Percentiles rank a stretch among this genome's conserved stretches.
phyloP scores from a whole-genome alignment of 2,797 vertebrate genomes.

The Periparus ater region DNA sequence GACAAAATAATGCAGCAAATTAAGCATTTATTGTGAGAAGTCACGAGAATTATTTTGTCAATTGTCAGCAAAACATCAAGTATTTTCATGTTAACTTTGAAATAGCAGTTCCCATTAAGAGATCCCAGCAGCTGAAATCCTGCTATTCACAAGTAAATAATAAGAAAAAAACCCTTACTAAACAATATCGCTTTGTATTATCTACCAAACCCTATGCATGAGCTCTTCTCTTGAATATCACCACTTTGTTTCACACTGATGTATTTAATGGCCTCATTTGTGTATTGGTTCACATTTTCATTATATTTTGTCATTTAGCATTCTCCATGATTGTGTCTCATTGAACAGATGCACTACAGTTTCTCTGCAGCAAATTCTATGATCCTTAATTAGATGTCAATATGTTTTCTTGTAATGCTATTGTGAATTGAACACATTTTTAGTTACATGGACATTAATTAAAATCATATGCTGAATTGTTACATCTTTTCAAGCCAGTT shows the following conservation, averaged over 20 bases:
- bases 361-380: constrained; percentile 77
- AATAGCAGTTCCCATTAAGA: constrained; percentile 39
- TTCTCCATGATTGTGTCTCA: constrained; percentile 76
- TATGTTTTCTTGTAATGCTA: constrained; percentile 78
- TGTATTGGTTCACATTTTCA: constrained; percentile 76
- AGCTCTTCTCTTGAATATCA: constrained; percentile 38
- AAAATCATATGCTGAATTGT: constrained; percentile 79
- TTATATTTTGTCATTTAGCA: constrained; percentile 75
- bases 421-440: constrained; percentile 82
- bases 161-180: constrained; percentile 6
- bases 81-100: constrained; percentile 52
- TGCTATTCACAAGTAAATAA: constrained; percentile 54
- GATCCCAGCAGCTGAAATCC: constrained; percentile 54
- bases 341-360: constrained; percentile 81
- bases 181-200: constrained; percentile 38
- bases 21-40: constrained; percentile 34
- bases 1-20: not conserved
- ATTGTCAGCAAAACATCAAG: constrained; percentile 30
- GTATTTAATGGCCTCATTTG: constrained; percentile 74
- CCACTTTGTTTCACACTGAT: constrained; percentile 61
- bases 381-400: constrained; percentile 83
- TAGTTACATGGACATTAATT: constrained; percentile 83
- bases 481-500: constrained; percentile 76
- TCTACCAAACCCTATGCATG: constrained; percentile 5
- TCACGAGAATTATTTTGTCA: constrained; percentile 36